A percentile compares a stretch with the other conserved stretches of the same genome.
phyloP scores from a whole-genome alignment of 23 tunicate genomes.

The Halocynthia roretzi region DNA sequence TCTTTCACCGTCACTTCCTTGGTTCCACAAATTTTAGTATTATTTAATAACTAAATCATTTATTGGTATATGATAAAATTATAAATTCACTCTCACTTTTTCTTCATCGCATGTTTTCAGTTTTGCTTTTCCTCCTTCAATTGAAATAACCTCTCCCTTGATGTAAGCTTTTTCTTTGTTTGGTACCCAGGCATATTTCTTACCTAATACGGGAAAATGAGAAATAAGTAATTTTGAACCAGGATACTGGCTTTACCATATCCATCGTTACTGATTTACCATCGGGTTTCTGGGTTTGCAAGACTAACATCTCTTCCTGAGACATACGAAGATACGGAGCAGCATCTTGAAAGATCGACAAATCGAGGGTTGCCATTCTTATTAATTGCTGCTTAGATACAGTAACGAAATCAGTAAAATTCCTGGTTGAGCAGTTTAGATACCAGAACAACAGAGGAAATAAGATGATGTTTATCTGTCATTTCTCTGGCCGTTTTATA shows the following conservation, averaged over 20 bases:
- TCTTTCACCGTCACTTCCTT: constrained; percentile 54
- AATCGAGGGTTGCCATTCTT: constrained; percentile 67
- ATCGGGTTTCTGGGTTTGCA: constrained; percentile 75
- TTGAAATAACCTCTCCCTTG: constrained; percentile 52
- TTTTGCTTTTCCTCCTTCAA: constrained; percentile 58
- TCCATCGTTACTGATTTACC: constrained; percentile 23
- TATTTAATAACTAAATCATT: too few relatives aligned
- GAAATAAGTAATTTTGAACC: background rate
- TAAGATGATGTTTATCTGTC: too few relatives aligned
- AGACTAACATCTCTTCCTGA: constrained; percentile 43
- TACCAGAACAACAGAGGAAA: too few relatives aligned
- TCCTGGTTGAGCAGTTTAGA: too few relatives aligned
- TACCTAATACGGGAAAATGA: background rate
- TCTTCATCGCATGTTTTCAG: constrained; percentile 56
- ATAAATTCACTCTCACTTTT: constrained; percentile 15
- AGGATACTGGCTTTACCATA: background rate
- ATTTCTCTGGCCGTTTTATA: too few relatives aligned
- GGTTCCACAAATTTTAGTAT: too few relatives aligned
- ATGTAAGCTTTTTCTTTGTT: constrained; percentile 64
- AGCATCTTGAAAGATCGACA: constrained; percentile 63
- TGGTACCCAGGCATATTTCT: constrained; percentile 69
- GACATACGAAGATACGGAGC: constrained; percentile 70
- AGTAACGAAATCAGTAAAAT: too few relatives aligned
- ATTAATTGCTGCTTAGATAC: background rate
- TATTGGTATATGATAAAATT: too few relatives aligned